Conservation (phyloP, 2,888 invertebrate species). For the Drosophila nr. fundita region DNA sequence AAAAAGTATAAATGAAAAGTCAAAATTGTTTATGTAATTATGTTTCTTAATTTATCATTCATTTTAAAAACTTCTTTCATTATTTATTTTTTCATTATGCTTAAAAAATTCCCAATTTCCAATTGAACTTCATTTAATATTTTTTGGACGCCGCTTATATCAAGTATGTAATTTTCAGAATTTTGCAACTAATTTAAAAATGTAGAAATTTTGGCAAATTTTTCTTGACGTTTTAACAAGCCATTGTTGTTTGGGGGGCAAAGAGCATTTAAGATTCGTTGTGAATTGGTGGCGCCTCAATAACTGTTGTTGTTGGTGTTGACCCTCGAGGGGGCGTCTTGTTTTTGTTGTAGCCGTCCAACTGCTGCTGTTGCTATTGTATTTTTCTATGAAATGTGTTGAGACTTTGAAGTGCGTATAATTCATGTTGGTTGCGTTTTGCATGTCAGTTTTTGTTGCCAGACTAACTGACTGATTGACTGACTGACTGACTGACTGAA, state of each 20-base stretch:
- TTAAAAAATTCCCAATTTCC: too few species aligned
- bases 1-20: too few species aligned
- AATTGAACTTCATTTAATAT: background rate
- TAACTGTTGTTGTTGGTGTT: constrained; percentile 19
- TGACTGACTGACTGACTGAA: constrained; percentile 34
- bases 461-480: constrained; percentile 43
- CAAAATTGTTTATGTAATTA: background rate
- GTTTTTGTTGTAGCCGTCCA: background rate
- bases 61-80: background rate
- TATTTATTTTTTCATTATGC: background rate
- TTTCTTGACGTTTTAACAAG: background rate
- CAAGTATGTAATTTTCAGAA: background rate
- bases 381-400: constrained; percentile 60
- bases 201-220: background rate
- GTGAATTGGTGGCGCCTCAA: constrained; percentile 37
- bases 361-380: constrained; percentile 29
- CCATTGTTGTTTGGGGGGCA: constrained; percentile 6
- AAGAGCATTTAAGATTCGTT: constrained; percentile 54
- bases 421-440: constrained; percentile 66
- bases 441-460: constrained; percentile 35
- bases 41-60: background rate
- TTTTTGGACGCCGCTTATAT: background rate
- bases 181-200: background rate
- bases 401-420: constrained; percentile 75
- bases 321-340: constrained; percentile 25